Conservation (phyloP, 1,140 invertebrate genomes). For the Drosophila aff. region DNA sequence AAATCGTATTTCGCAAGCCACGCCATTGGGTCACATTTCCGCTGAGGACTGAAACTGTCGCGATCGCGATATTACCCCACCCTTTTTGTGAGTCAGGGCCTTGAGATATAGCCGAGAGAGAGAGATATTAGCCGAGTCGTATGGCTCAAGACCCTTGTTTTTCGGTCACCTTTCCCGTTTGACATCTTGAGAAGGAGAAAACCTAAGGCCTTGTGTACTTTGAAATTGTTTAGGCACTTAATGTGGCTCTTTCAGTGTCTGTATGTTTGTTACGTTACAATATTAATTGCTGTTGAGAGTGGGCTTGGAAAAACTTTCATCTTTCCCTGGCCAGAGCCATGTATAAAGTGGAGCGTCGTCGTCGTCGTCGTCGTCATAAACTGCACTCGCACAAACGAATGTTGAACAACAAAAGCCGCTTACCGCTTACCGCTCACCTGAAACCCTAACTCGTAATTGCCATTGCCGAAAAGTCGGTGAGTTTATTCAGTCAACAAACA, state of each 20-base stretch:
- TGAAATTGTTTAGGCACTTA: conserved; percentile 28
- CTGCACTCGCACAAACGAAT: conserved; percentile 25
- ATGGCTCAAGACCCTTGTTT: conserved; percentile 3
- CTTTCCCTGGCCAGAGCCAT: conserved; percentile 30
- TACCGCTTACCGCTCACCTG: not conserved
- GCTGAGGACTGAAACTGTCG: conserved; percentile 14
- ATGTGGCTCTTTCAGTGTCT: conserved; percentile 11
- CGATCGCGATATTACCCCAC: conserved; percentile 11
- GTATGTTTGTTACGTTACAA: conserved; percentile 34
- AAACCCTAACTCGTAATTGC: conserved; percentile 65
- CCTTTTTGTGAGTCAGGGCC: conserved; percentile 29
- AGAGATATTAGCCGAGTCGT: not conserved
- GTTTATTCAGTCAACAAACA: not conserved
- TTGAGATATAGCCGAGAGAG: not conserved
- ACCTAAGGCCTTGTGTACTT: not conserved
- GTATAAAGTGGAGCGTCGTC: conserved; percentile 39
- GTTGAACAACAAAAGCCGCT: conserved; percentile 67
- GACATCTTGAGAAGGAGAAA: conserved; percentile 29
- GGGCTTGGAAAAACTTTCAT: conserved; percentile 46
- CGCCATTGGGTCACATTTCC: conserved; percentile 34
- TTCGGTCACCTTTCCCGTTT: not conserved
- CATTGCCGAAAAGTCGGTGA: conserved; percentile 59
- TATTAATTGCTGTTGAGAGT: conserved; percentile 38
- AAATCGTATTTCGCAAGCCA: conserved; percentile 31
- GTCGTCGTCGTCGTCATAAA: conserved; percentile 22